Base-by-base conservation (phyloP, 2,113 vertebrate genomes). In the Nibea albiflora region DNA sequence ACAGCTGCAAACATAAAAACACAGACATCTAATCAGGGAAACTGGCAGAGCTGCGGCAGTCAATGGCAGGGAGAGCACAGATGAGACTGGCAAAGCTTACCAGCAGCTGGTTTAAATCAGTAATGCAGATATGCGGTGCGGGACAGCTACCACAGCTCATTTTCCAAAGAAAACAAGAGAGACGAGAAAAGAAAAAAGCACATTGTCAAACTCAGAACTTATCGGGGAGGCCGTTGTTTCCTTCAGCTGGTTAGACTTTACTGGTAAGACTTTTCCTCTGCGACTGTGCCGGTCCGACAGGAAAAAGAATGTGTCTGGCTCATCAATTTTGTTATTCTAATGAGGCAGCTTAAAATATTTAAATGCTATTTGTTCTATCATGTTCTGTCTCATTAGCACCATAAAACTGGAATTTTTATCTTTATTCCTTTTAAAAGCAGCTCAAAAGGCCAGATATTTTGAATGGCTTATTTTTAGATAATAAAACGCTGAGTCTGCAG, bases 21-120 rank as follows among this genome's bases (percentile, higher is more conserved):
- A 67, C 54, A 66, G 52, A 82, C 62, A 63, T 76, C 84, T 81
- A 89, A 92, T 90, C 87, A 73, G 73, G 78, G 58, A 74, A 72
- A 70, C 54, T 85, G 78, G 75, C 72, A 83, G 67, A 84, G 42
- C 44, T 47, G 47, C 58, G 20, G 35, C 57, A 72, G 74, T 89
- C 89, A 89, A 78, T 83, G 44, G 70, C 60, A 76, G 73, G 54
- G 24, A 47, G 52, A 84, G 70, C 52, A 22, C 65, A 64, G 52
- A 82, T 89, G 79, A 86, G 70, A 85, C 85, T 83, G 76, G 74
- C 84, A 87, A 85, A 47, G 44, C 54, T 78, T 52, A 80, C 63
- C 56, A 83, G 78, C 94, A 94, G 90, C 89, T 93, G 94, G 73
- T 88, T 92, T 81, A 64, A 88, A 92, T 94, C 85, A 92, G 75